Conservation (phyloP, 1,140 invertebrate genomes). For the Hylyphantes graminicola region DNA sequence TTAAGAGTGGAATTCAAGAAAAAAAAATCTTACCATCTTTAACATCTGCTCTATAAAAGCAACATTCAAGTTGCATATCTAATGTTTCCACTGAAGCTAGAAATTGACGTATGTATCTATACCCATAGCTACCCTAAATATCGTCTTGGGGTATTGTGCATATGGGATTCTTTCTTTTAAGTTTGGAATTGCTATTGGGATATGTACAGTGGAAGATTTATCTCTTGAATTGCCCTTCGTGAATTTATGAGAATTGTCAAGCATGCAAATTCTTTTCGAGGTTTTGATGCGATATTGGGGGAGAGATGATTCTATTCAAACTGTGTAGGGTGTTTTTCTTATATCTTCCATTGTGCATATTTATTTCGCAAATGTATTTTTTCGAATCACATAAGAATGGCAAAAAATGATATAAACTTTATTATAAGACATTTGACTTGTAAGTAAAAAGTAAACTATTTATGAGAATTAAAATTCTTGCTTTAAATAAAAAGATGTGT, state of each 20-base stretch:
- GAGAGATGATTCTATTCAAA: slow-evolving; percentile 27
- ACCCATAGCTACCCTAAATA: slow-evolving; percentile 21
- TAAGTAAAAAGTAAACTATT: too few relatives aligned
- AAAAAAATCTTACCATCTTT: too few relatives aligned
- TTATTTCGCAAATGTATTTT: too few relatives aligned
- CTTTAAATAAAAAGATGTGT: too few relatives aligned
- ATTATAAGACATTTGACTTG: too few relatives aligned
- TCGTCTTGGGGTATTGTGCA: slow-evolving; percentile 17
- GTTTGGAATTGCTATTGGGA: slow-evolving; percentile 12
- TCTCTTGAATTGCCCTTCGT: background rate
- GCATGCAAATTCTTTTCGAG: slow-evolving; percentile 39
- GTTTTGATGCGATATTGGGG: slow-evolving; percentile 27
- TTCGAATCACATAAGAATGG: too few relatives aligned
- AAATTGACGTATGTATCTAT: slow-evolving; percentile 54
- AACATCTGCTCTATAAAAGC: too few relatives aligned
- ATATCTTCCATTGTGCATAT: too few relatives aligned
- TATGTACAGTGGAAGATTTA: background rate
- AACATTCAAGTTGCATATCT: too few relatives aligned
- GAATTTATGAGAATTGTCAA: slow-evolving; percentile 23
- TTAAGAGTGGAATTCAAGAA: too few relatives aligned
- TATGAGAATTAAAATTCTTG: too few relatives aligned
- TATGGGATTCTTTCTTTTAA: slow-evolving; percentile 30
- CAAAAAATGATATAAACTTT: too few relatives aligned
- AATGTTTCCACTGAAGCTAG: slow-evolving; percentile 36
- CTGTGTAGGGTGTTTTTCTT: background rate